phyloP scores from a whole-genome alignment of 2,113 vertebrate species.

The Etheostoma cragini region DNA sequence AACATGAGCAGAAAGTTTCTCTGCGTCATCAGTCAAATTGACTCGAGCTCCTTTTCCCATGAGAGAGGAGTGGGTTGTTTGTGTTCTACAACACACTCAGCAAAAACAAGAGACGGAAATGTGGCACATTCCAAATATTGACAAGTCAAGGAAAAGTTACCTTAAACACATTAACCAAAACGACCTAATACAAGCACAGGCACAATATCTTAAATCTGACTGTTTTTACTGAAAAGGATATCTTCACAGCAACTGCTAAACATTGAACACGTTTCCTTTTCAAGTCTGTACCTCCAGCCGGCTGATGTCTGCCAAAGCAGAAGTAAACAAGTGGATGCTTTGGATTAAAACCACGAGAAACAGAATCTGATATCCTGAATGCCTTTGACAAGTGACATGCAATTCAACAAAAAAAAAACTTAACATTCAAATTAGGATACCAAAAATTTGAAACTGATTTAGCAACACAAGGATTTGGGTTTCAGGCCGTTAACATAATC shows the following conservation, averaged over 20 bases:
- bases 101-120: slow-evolving; percentile 21
- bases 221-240: not conserved
- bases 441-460: slow-evolving; percentile 15
- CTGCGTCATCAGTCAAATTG: slow-evolving; percentile 60
- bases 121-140: not conserved
- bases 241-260: not conserved
- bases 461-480: slow-evolving; percentile 34
- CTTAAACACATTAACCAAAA: not conserved
- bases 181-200: not conserved
- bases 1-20: slow-evolving; percentile 50
- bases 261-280: not conserved
- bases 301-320: not conserved
- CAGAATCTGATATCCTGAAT: slow-evolving; percentile 22
- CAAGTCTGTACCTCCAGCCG: not conserved
- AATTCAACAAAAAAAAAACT: slow-evolving; percentile 11
- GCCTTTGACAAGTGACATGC: slow-evolving; percentile 23
- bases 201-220: not conserved
- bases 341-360: slow-evolving; percentile 20
- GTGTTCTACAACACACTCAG: slow-evolving; percentile 23
- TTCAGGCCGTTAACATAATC: slow-evolving; percentile 53
- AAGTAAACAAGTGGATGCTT: slow-evolving; percentile 8
- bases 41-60: slow-evolving; percentile 58
- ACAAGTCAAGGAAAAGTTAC: not conserved
- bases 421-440: slow-evolving; percentile 19
- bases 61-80: slow-evolving; percentile 41